These are phyloP conservation scores for Thereva nobilitata DNA, from an alignment of 2,888 invertebrate genomes.

Conservation along the genomic window DNA sequence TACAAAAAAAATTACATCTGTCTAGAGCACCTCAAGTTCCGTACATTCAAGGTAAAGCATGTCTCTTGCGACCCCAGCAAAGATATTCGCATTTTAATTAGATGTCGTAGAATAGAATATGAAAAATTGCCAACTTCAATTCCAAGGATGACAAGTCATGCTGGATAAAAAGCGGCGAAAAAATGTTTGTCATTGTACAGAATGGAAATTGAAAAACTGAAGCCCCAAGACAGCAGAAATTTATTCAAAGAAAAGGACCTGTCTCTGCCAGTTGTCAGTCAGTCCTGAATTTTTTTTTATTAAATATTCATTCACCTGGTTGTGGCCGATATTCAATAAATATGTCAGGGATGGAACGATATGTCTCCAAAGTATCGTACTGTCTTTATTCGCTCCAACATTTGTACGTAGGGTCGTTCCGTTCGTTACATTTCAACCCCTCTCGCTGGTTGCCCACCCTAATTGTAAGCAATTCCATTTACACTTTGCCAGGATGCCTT, in stretches of 20 bases:
- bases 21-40: constrained; percentile 1
- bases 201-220: constrained; percentile 8
- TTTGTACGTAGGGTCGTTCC: too few species aligned
- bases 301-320: constrained; percentile 33
- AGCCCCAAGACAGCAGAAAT: constrained; percentile 5
- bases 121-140: neutral
- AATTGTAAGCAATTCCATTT: constrained; percentile 16
- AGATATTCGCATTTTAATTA: too few species aligned
- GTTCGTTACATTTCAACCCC: too few species aligned
- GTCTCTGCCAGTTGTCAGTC: constrained; percentile 32
- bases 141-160: constrained; percentile 7
- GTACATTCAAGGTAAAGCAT: constrained; percentile 14
- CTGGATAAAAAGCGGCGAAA: neutral
- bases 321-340: constrained; percentile 26
- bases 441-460: neutral
- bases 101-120: too few species aligned
- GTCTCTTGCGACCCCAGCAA: too few species aligned
- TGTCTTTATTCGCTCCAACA: neutral
- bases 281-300: constrained; percentile 13
- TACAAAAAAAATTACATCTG: constrained; percentile 8
- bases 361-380: constrained; percentile 4
- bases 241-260: constrained; percentile 9
- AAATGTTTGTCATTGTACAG: neutral
- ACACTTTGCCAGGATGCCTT: neutral
- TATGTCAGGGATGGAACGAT: constrained; percentile 18